Evolutionary conservation across 37 sponge, comb jelly and placozoan species (phyloP).

Genomic region (Axinella damicornis): DNA sequence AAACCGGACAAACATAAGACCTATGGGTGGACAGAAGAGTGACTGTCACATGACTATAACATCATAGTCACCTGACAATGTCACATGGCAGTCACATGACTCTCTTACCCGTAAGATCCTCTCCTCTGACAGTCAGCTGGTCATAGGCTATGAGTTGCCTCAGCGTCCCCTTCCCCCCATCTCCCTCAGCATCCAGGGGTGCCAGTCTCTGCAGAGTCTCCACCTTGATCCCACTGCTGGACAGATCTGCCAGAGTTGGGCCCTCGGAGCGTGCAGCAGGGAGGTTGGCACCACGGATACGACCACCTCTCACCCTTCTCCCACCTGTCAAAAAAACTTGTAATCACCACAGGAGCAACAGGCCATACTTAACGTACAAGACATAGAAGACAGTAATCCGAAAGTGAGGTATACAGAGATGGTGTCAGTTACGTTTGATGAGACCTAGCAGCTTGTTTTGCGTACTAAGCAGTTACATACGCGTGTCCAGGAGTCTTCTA

Average conservation of each 20-base stretch:
- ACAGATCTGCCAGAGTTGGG: slow-evolving; percentile 23
- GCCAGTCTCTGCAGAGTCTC: slow-evolving; percentile 34
- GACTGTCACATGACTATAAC: no score
- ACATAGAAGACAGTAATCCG: not conserved
- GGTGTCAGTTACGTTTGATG: no score
- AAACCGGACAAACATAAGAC: slow-evolving; percentile 46
- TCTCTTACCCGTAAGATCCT: slow-evolving; percentile 68
- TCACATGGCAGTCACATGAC: no score
- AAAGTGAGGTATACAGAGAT: no score
- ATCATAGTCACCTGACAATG: no score
- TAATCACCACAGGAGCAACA: no score
- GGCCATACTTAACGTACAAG: not conserved
- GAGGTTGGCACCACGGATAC: not conserved
- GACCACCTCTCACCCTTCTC: slow-evolving; percentile 9
- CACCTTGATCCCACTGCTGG: slow-evolving; percentile 29
- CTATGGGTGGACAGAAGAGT: no score
- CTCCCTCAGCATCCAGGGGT: not conserved
- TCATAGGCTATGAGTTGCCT: slow-evolving; percentile 47
- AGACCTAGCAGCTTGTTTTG: no score
- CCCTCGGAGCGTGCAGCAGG: not conserved
- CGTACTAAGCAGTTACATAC: no score
- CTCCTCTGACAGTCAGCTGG: slow-evolving; percentile 70
- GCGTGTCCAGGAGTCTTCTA: no score
- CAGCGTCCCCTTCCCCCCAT: not conserved
- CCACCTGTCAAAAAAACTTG: no score